Conservation (phyloP, 2,797 vertebrate species). For the Enteromius thamalakanensis region DNA sequence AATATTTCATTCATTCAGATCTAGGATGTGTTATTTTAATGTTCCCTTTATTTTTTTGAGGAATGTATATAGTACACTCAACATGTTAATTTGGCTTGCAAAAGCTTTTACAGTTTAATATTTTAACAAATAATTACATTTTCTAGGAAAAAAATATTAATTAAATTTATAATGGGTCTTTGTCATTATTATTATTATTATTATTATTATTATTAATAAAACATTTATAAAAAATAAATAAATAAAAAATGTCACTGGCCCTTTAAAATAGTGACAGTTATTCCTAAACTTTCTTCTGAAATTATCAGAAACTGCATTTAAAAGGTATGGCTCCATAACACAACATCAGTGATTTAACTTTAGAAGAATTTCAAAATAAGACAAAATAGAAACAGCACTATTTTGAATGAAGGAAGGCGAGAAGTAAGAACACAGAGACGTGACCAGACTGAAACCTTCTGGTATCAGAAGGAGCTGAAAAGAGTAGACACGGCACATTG, state of each 20-base stretch:
- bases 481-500: slow-evolving; percentile 24
- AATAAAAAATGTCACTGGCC: neutral
- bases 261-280: neutral
- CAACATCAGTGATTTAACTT: neutral
- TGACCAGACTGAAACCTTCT: slow-evolving; percentile 1
- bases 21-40: too few species aligned
- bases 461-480: slow-evolving; percentile 23
- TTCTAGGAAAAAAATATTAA: neutral
- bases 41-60: too few species aligned
- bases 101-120: neutral
- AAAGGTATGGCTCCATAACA: neutral
- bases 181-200: too few species aligned
- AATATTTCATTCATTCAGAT: too few species aligned
- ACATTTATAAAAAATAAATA: neutral
- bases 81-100: too few species aligned
- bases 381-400: neutral
- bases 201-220: too few species aligned
- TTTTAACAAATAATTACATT: neutral
- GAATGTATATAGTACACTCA: too few species aligned
- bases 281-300: neutral
- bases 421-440: neutral
- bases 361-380: neutral
- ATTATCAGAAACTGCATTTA: neutral
- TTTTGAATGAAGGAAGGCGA: neutral
- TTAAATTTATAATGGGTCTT: neutral